These are phyloP conservation scores for Trochalopteron elliotii DNA, from an alignment of 2,113 vertebrate genomes.

Conservation along the genomic window DNA sequence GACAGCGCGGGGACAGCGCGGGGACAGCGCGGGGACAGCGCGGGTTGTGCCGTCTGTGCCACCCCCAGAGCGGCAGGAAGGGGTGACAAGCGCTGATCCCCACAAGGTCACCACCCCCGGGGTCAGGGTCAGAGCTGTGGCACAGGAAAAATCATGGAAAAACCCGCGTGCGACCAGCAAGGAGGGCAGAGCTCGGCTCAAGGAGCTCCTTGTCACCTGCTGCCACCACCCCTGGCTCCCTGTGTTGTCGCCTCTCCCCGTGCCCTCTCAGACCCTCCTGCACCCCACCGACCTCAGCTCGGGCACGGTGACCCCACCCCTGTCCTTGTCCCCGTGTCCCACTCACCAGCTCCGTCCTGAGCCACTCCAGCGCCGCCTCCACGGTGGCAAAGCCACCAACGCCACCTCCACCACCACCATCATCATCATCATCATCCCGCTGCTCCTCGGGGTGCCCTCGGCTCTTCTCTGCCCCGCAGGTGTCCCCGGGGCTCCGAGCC, in stretches of 20 bases:
- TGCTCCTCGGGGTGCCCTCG: not conserved
- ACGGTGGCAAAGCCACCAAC: constrained; percentile 86
- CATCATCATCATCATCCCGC: not conserved
- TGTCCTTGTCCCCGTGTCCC: not conserved
- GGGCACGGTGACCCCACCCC: not conserved
- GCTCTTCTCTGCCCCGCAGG: constrained; percentile 44
- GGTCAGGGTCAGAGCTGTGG: rapidly evolving
- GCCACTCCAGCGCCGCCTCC: constrained; percentile 86
- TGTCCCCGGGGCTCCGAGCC: not conserved
- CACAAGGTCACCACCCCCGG: rapidly evolving
- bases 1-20: not conserved
- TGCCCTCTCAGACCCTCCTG: too few species aligned
- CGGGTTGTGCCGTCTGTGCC: not conserved
- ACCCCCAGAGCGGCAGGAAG: not conserved
- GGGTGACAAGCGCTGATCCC: not conserved
- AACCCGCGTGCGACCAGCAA: rapidly evolving
- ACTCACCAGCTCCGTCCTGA: constrained; percentile 91
- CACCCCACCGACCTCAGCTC: too few species aligned
- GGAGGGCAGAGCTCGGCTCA: not conserved
- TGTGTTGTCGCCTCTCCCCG: too few species aligned
- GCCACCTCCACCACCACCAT: not conserved
- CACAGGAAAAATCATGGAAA: rapidly evolving
- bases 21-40: not conserved
- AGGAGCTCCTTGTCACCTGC: too few species aligned
- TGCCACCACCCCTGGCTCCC: too few species aligned